Evolutionary conservation across 2,113 vertebrate genomes (phyloP), one percentile per base, ranked within the genome.

Genomic region (Scomber scombrus): DNA sequence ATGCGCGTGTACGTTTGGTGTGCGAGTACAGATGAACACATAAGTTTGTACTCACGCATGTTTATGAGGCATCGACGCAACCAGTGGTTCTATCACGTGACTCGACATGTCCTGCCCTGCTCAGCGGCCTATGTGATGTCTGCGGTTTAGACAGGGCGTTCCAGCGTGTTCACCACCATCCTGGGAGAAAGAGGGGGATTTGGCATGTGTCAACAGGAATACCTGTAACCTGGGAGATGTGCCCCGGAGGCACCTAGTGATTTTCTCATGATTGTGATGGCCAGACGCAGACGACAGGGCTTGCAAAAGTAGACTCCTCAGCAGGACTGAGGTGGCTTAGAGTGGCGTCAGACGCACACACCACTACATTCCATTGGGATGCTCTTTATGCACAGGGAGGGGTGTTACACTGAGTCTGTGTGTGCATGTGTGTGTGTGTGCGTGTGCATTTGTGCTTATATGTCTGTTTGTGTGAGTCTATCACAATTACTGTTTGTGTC

Each of bases 61-160:
- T 92, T 90, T 86, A 89, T 52, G 55, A 87, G 75, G 61, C 79
- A 78, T 50, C 72, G 71, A 85, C 76, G 81, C 78, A 91, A 87
- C 85, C 69, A 68, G 78, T 26, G 90, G 90, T 89, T 89, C 64
- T 69, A 78, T 91, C 93, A 92, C 71, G 65, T 92, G 93, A 93
- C 83, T 89, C 80, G 72, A 94, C 95, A 93, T 94, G 95, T 95
- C 90, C 82, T 86, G 88, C 94, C 90, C 88, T 92, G 88, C 93
- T 93, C 90, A 29, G 88, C 71, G 76, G 89, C 91, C 91, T 89
- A 89, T 94, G 86, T 95, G 94, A 95, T 93, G 93, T 95, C 94
- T 95, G 94, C 84, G 94, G 93, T 93, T 94, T 91, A 94, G 95
- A 95, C 93, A 94, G 95, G 95, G 95, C 93, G 95, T 96, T 94